These are phyloP conservation scores for Philonicus albiceps DNA, from an alignment of 2,888 invertebrate genomes.

Conservation along the genomic window DNA sequence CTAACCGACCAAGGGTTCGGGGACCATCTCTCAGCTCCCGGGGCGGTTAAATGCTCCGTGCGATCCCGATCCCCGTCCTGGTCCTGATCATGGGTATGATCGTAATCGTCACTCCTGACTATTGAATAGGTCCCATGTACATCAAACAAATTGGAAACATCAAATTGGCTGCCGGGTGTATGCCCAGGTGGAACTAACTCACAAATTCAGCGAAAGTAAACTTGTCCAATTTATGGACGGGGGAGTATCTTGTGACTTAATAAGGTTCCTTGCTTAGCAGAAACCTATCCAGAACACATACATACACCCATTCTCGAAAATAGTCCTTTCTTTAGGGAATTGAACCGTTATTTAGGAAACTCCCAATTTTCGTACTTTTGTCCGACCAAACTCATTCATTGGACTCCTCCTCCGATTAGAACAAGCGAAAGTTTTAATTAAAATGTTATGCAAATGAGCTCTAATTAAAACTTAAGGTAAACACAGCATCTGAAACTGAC, in stretches of 20 bases:
- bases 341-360: background rate
- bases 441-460: background rate
- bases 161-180: background rate
- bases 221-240: background rate
- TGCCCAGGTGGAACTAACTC: background rate
- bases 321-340: background rate
- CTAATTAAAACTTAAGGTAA: background rate
- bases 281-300: background rate
- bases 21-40: background rate
- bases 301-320: background rate
- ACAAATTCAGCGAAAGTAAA: background rate
- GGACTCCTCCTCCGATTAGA: background rate
- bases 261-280: background rate
- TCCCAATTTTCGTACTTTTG: background rate
- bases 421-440: background rate
- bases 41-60: background rate
- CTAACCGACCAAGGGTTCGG: background rate
- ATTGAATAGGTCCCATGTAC: background rate
- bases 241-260: background rate
- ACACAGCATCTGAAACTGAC: background rate
- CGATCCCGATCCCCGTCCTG: background rate
- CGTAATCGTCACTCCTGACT: constrained; percentile 14
- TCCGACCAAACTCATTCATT: background rate
- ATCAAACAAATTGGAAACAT: background rate
- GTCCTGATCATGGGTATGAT: background rate